Percentiles rank a stretch among this genome's conserved stretches.
These are phyloP conservation scores for Syndactyla subalaris DNA, from an alignment of 2,797 vertebrate genomes.

Conservation along the genomic window DNA sequence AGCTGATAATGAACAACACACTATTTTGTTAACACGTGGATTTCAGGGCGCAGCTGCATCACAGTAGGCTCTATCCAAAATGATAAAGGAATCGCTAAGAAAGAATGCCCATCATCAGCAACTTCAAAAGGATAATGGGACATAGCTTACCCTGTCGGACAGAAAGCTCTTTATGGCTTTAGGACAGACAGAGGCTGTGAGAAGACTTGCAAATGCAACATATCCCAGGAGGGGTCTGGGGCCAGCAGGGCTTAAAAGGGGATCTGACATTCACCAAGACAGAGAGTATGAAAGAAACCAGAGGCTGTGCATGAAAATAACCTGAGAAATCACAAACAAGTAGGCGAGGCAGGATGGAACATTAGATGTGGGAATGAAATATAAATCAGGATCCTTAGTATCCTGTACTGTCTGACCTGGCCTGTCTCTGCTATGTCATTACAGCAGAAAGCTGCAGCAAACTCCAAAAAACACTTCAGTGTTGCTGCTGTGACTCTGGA, in stretches of 20 bases:
- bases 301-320: neutral
- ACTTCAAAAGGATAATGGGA: neutral
- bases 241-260: neutral
- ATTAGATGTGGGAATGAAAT: neutral
- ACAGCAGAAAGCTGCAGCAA: neutral
- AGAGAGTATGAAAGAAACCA: neutral
- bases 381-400: neutral
- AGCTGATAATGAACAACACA: neutral
- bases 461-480: neutral
- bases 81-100: slow-evolving; percentile 8
- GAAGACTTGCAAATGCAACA: neutral
- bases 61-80: slow-evolving; percentile 22
- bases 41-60: slow-evolving; percentile 23
- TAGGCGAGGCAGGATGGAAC: neutral
- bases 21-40: neutral
- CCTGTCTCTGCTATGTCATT: neutral
- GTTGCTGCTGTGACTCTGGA: neutral
- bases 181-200: neutral
- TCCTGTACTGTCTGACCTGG: neutral
- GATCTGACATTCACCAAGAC: neutral
- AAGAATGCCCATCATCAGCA: neutral
- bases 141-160: neutral
- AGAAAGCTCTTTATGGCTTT: neutral
- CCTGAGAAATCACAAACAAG: neutral
- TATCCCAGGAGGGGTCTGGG: neutral